Percentiles rank a stretch among this genome's conserved stretches.
Conservation (phyloP, 2,888 invertebrate genomes). For the Neoascia interrupta region DNA sequence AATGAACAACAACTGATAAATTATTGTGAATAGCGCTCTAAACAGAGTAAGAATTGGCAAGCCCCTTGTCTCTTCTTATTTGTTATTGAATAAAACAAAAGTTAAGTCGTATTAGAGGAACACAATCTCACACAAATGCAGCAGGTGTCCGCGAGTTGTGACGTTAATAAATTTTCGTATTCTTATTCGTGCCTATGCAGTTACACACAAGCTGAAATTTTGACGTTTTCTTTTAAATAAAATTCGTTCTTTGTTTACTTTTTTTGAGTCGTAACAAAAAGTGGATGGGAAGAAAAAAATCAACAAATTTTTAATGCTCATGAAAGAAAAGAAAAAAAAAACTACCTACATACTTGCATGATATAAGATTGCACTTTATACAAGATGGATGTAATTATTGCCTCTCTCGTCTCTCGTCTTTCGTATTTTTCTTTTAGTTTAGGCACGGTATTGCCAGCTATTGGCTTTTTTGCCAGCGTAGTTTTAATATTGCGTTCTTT, state of each 20-base stretch:
- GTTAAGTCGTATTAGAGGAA: not conserved
- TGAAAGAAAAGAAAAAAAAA: too few species aligned
- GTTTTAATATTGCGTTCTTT: too few species aligned
- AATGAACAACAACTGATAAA: too few species aligned
- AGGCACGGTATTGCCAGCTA: slow-evolving; percentile 11
- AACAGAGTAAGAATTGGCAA: not conserved
- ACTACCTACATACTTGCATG: not conserved
- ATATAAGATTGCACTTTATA: slow-evolving; percentile 11
- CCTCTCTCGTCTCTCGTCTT: too few species aligned
- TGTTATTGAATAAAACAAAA: not conserved
- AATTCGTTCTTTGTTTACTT: slow-evolving; percentile 62
- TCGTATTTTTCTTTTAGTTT: not conserved
- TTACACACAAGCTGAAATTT: slow-evolving; percentile 1
- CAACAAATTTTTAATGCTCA: too few species aligned
- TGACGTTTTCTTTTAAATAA: slow-evolving; percentile 47
- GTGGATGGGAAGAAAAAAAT: too few species aligned
- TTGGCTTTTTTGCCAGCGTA: too few species aligned
- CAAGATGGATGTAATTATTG: not conserved
- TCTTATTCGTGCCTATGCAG: not conserved
- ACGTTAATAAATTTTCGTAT: slow-evolving; percentile 30
- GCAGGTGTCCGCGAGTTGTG: slow-evolving; percentile 57
- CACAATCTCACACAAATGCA: slow-evolving; percentile 20
- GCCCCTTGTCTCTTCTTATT: not conserved
- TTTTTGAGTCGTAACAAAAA: too few species aligned
- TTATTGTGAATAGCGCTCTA: slow-evolving; percentile 1